Base-by-base conservation (phyloP, 2,888 invertebrate species). In the Drosophila dives region DNA sequence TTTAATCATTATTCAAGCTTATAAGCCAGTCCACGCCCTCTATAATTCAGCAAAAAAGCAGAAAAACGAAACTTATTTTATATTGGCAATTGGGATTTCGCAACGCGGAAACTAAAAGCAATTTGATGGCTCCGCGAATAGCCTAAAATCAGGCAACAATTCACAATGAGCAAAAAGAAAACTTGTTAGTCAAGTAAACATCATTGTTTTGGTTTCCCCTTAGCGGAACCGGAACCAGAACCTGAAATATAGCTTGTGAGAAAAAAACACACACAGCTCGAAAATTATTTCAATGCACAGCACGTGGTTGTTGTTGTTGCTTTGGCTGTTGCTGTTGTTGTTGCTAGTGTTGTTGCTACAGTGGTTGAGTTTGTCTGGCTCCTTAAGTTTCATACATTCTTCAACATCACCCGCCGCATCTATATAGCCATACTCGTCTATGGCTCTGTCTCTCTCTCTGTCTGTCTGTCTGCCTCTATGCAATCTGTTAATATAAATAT, bases 201-300 rank as follows among this genome's bases (percentile, higher is more conserved):
- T 77, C 12, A 42, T 64, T 51, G 68, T 50, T 64, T 69, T 63
- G 20, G 48, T 45, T 55, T 56, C 2, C 45, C 45, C 45, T 15
- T 8, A 40, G 34, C 23, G 29, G 32, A 55, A 29, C 38, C 36
- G 12, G 8, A 51, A 51, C 38, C n/a, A 15, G 17, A 15, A 17
- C 12, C 40, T n/a, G 12, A 56, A 29, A 29, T 10, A 11, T 38
- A 20, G 33, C 11, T 26, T 50, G 23, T 15, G 17, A n/a, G 23
- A 10, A 42, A 11, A n/a, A 45, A 38, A 29, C 40, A 64, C 55
- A 67, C 75, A 60, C 54, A 70, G 64, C 65, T 67, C 58, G 68
- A 64, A 72, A 83, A 83, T 79, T 88, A 75, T 80, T 86, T 76
- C 83, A 67, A 61, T 63, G 72, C 72, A 73, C 33, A 71, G 75